Conservation (phyloP, 2,888 invertebrate genomes). For the Geotrupes spiniger region DNA sequence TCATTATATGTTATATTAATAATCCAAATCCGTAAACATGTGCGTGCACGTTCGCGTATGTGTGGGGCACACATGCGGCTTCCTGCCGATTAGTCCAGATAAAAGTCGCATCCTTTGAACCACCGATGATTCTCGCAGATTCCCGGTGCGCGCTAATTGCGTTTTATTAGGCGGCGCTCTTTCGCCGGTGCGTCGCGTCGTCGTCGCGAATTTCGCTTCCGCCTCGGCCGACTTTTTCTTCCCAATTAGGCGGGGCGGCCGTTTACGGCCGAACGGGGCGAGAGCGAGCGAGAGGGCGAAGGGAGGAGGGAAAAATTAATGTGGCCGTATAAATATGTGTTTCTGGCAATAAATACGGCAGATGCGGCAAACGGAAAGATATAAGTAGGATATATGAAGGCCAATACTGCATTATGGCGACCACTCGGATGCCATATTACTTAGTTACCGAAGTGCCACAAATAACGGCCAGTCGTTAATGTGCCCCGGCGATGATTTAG, state of each 20-base stretch:
- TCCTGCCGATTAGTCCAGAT: slow-evolving; percentile 5
- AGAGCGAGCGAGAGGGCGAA: neutral
- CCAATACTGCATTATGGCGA: slow-evolving; percentile 42
- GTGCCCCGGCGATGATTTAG: slow-evolving; percentile 2
- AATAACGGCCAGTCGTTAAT: neutral
- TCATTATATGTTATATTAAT: slow-evolving; percentile 7
- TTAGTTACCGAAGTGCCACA: slow-evolving; percentile 30
- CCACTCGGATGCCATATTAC: slow-evolving; percentile 34
- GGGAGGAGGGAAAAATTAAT: slow-evolving; percentile 38
- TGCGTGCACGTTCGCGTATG: neutral
- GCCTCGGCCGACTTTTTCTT: no score
- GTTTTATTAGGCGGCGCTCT: neutral
- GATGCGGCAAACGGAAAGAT: slow-evolving; percentile 35
- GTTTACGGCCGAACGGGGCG: neutral
- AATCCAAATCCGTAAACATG: slow-evolving; percentile 4
- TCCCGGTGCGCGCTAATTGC: neutral
- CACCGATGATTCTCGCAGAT: neutral
- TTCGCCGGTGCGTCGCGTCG: no score
- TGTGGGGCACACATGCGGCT: slow-evolving; percentile 5
- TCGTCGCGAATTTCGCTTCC: no score
- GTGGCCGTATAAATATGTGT: slow-evolving; percentile 42
- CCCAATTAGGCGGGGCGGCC: neutral
- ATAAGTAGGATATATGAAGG: slow-evolving; percentile 44
- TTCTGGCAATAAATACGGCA: slow-evolving; percentile 41
- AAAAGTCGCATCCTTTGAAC: slow-evolving; percentile 6